phyloP scores from a whole-genome alignment of 2,113 vertebrate genomes.

The Osmerus eperlanus region DNA sequence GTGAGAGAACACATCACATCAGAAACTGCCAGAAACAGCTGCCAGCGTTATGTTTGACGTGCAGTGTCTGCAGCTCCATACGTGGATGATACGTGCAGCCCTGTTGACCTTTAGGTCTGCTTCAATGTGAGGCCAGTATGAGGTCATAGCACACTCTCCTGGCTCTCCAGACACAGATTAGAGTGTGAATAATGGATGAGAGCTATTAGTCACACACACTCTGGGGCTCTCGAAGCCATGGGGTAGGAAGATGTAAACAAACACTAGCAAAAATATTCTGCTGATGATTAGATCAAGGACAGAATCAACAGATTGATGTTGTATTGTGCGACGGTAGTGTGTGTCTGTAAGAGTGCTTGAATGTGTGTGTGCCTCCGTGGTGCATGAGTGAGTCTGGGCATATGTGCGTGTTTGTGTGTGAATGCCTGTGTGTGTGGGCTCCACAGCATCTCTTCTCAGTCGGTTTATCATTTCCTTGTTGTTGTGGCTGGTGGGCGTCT shows the following conservation, averaged over 20 bases:
- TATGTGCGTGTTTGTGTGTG: not conserved
- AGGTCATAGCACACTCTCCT: conserved; percentile 48
- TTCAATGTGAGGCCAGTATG: conserved; percentile 32
- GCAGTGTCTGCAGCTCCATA: too few relatives aligned
- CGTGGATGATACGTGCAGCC: too few relatives aligned
- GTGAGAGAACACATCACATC: too few relatives aligned
- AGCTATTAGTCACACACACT: conserved; percentile 47
- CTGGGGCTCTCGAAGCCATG: not conserved
- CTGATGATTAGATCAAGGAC: too few relatives aligned
- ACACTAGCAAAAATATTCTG: too few relatives aligned
- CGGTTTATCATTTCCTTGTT: not conserved
- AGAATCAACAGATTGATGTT: not conserved
- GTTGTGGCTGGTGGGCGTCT: too few relatives aligned
- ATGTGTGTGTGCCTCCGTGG: not conserved
- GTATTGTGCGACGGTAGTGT: not conserved
- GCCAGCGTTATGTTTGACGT: too few relatives aligned
- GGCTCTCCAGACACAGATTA: conserved; percentile 63
- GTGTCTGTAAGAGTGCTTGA: not conserved
- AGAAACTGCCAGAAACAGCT: too few relatives aligned
- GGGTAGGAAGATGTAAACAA: too few relatives aligned
- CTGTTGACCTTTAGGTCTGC: conserved; percentile 4
- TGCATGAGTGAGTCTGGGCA: not conserved
- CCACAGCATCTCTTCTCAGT: not conserved
- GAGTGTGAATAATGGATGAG: conserved; percentile 64
- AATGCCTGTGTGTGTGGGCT: not conserved